Conservation (phyloP, 2,888 invertebrate genomes). For the Electrophaes corylata region DNA sequence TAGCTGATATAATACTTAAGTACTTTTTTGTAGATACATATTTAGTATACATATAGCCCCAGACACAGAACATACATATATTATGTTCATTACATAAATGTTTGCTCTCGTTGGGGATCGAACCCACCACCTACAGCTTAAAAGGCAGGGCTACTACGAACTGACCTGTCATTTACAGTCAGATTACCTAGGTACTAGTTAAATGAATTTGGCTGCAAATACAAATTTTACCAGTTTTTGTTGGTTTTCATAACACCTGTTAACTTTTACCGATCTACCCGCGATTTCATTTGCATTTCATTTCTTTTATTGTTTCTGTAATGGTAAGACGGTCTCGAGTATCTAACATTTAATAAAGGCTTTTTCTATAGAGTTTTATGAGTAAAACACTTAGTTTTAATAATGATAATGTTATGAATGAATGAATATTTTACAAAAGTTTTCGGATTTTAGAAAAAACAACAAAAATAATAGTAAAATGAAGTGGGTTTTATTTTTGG, state of each 20-base stretch:
- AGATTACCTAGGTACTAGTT: not conserved
- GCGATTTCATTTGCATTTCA: constrained; percentile 34
- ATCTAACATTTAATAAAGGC: not conserved
- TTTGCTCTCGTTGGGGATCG: too few species aligned
- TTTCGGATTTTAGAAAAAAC: too few species aligned
- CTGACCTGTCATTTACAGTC: not conserved
- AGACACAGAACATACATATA: too few species aligned
- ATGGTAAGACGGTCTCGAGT: constrained; percentile 21
- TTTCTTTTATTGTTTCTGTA: constrained; percentile 33
- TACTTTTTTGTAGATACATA: too few species aligned
- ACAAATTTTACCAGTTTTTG: constrained; percentile 2
- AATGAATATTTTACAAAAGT: not conserved
- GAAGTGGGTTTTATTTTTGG: too few species aligned
- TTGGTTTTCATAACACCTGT: constrained; percentile 13
- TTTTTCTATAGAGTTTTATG: not conserved
- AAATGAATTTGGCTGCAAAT: not conserved
- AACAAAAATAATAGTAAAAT: too few species aligned
- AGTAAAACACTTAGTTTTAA: not conserved
- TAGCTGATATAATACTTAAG: too few species aligned
- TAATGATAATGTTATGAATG: not conserved
- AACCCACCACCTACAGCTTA: too few species aligned
- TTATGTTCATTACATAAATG: too few species aligned
- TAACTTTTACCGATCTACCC: constrained; percentile 21
- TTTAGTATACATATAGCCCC: too few species aligned
- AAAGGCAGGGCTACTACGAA: not conserved